Evolutionary conservation across 1,140 invertebrate species (phyloP).

Genomic region (Ectropis grisescens): DNA sequence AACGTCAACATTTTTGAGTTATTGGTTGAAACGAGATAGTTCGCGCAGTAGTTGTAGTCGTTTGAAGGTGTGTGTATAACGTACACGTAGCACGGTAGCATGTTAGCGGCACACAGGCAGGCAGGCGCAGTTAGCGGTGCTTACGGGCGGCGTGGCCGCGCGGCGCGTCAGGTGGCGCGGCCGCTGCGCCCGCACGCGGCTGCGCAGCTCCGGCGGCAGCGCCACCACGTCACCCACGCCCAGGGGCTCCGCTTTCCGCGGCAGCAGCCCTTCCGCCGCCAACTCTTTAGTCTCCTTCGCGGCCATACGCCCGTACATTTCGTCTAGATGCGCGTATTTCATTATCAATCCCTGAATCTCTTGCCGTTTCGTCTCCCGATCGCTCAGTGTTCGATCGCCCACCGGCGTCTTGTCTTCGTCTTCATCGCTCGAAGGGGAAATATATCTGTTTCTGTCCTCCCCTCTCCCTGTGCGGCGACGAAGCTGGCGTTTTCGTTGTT

Average conservation of each 20-base stretch:
- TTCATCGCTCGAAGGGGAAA: constrained; percentile 59
- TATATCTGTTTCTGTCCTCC: constrained; percentile 66
- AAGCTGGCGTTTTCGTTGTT: constrained; percentile 48
- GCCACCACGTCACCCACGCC: constrained; percentile 42
- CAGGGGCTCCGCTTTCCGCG: constrained; percentile 50
- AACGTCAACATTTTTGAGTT: too few species aligned
- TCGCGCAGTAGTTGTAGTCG: too few species aligned
- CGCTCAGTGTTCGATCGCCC: constrained; percentile 71
- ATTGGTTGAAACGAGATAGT: too few species aligned
- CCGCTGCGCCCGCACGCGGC: constrained; percentile 49
- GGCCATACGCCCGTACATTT: constrained; percentile 70
- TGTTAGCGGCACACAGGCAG: constrained; percentile 60
- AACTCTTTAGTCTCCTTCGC: constrained; percentile 36
- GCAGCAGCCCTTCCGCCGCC: constrained; percentile 11
- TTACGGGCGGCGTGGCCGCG: constrained; percentile 71
- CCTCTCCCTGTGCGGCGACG: constrained; percentile 38
- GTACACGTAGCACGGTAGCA: constrained; percentile 45
- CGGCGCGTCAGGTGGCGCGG: constrained; percentile 43
- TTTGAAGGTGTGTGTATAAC: too few species aligned
- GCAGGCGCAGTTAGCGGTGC: constrained; percentile 57
- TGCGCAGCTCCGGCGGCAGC: constrained; percentile 51
- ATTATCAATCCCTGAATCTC: constrained; percentile 85
- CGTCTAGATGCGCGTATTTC: constrained; percentile 82
- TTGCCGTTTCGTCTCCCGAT: constrained; percentile 81
- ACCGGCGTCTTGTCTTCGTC: constrained; percentile 69